These are phyloP conservation scores for Muscicapa comitata DNA, from an alignment of 2,797 vertebrate genomes.

Conservation along the genomic window DNA sequence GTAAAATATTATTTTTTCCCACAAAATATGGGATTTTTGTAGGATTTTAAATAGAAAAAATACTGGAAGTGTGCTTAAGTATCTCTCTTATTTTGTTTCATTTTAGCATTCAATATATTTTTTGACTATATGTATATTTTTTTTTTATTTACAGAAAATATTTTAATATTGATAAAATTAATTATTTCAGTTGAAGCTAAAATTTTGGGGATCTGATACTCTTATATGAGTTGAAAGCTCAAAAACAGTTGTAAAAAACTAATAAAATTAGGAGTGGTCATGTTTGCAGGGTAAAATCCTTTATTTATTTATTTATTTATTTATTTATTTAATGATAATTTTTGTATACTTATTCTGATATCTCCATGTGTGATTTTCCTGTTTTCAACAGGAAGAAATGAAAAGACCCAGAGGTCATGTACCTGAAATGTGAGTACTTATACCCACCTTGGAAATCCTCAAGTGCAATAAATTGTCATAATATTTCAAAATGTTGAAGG, in stretches of 20 bases:
- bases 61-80: not conserved
- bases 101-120: not conserved
- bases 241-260: not conserved
- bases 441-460: not conserved
- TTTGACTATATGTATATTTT: not conserved
- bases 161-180: not conserved
- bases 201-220: not conserved
- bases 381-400: not conserved
- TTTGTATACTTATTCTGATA: not conserved
- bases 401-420: rapidly evolving
- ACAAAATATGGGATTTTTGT: not conserved
- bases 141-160: not conserved
- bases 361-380: not conserved
- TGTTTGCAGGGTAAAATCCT: not conserved
- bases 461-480: not conserved
- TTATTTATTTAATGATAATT: not conserved
- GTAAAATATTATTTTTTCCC: not conserved
- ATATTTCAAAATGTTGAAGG: not conserved
- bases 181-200: not conserved
- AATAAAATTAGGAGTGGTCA: not conserved
- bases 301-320: not conserved
- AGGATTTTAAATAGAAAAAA: not conserved
- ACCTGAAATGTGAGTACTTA: not conserved
- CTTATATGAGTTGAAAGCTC: not conserved
- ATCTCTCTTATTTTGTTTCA: not conserved